Conservation (phyloP, 1,140 invertebrate species). For the Venustaconcha ellipsiformis region DNA sequence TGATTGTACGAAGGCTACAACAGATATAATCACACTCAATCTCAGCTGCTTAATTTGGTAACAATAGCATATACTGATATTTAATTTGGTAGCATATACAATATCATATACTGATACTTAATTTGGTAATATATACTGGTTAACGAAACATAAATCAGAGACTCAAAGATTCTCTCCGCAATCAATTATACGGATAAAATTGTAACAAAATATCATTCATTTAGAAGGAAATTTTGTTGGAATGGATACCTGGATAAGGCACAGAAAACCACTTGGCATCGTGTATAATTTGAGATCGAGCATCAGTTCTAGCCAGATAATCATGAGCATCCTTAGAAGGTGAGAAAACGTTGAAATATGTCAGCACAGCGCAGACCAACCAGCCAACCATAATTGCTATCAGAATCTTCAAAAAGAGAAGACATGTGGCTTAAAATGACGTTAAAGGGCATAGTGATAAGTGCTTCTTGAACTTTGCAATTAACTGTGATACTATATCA, state of each 20-base stretch:
- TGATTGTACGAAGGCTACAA: not conserved
- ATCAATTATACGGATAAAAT: not conserved
- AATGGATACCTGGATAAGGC: conserved; percentile 51
- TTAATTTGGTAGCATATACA: too few relatives aligned
- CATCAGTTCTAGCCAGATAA: conserved; percentile 53
- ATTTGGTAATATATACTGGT: not conserved
- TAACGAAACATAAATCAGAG: not conserved
- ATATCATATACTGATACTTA: too few relatives aligned
- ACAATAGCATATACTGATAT: too few relatives aligned
- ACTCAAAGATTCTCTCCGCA: not conserved
- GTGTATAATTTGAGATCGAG: conserved; percentile 35
- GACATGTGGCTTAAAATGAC: not conserved
- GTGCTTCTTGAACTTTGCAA: not conserved
- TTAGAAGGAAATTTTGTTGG: not conserved
- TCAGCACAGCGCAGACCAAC: conserved; percentile 49
- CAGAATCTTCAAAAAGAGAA: conserved; percentile 39
- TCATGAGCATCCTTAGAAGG: conserved; percentile 30
- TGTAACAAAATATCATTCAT: too few relatives aligned
- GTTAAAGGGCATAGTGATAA: not conserved
- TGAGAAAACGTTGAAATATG: conserved; percentile 37
- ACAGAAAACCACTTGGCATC: conserved; percentile 50
- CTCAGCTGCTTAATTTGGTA: not conserved
- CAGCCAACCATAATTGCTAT: conserved; percentile 55
- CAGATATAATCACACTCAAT: not conserved
- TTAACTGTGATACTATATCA: not conserved